Evolutionary conservation across 2,888 invertebrate species (phyloP), one percentile per base, ranked within the genome.

Genomic region (Platycheirus albimanus): DNA sequence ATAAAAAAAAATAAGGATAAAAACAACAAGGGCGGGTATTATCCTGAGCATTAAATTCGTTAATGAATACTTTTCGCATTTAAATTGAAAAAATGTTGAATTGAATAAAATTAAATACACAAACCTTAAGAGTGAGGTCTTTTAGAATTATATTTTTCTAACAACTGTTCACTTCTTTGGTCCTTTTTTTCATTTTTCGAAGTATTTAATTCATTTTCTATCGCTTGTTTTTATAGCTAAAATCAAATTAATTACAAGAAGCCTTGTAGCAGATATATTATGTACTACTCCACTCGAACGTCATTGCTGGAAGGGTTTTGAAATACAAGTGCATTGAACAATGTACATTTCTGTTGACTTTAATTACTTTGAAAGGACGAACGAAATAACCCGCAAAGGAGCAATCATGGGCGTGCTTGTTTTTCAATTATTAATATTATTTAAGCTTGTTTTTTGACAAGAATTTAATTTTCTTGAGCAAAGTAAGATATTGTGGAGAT

Each of bases 291-390:
- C 7, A 33, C 30, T 8, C 8, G 30, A 6, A 33, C 7, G 7
- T 33, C 5, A 33, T 1, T 8, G 30, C 30, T 33, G 5, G 5
- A 4, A 33, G 30, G 30, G 8, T 33, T 33, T 33, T 4, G 3
- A 8, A n/a, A 1, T 33, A 11, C 30, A 38, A 15, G 36, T 13
- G 45, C 28, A 28, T 13, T n/a, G n/a, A n/a, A n/a, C n/a, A n/a
- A n/a, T 13, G 19, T 33, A 36, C 51, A 58, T 51, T 3, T 33
- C 20, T 58, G 67, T 58, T 13, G 15, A 20, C 58, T 28, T 51
- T 58, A 75, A 75, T 41, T 51, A 43, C 45, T 41, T 24, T n/a
- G 5, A 24, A 45, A 67, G 67, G 75, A 58, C 33, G 33, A 56
- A 75, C 30, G 1, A 56, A n/a, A n/a, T 58, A 19, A 41, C 58